Evolutionary conservation across 1,140 invertebrate genomes (phyloP), one percentile per base, ranked within the genome.

Genomic region (Phymastichus coffea): DNA sequence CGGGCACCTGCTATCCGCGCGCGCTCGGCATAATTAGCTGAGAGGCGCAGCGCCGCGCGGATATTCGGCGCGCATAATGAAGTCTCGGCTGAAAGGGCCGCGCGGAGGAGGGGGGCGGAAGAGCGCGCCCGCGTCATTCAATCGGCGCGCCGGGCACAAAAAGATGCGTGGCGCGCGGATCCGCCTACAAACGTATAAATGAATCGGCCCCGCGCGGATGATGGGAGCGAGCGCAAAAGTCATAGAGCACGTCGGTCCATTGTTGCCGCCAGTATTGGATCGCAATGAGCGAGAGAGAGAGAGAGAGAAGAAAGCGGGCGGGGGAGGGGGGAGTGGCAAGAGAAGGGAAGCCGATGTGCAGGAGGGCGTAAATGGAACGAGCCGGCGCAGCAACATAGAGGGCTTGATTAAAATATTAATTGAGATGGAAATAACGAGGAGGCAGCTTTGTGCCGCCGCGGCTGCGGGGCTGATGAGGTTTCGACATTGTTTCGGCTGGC

Each of bases 361-460:
- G 65, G 65, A 69, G 67, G 61, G 68, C 70, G 69, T 74, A 74
- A 74, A 74, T 74, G 69, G 72, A 73, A 74, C 71, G 73, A 72
- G 70, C 65, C 63, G 63, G 66, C n/a, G n/a, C n/a, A 66, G 68
- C 70, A 69, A 46, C 48, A 47, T 66, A 74, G 66, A 70, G 37
- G 63, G 69, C 70, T 74, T 74, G 72, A 74, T 74, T 74, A 74
- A 74, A 74, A 74, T 73, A 74, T 74, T 74, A 74, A 74, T 74
- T 74, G 71, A 73, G 71, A 70, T 72, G 72, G 72, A 74, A 74
- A 74, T 74, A 74, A 73, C 67, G 72, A 72, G 69, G 67, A 64
- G 63, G 33, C 25, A 57, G 17, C 37, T 51, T 58, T 57, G 46
- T 49, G 15, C 12, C 9, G 37, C 2, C 28, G 26, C 46, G 28